Conservation (phyloP, 2,888 invertebrate species). For the Drosophila nigricruria region DNA sequence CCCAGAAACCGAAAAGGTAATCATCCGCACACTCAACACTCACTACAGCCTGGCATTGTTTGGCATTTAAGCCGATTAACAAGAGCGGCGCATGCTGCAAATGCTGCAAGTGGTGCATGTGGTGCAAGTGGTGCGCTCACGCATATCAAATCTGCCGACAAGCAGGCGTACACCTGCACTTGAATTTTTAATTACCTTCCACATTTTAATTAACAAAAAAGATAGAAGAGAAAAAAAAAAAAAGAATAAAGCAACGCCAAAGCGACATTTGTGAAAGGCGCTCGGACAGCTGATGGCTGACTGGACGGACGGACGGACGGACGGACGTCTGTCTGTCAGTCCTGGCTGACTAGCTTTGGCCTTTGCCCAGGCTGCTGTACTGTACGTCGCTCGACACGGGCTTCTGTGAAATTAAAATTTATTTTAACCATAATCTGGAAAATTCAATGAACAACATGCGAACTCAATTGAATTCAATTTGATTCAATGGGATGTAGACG, state of each 20-base stretch:
- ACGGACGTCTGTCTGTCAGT: background rate
- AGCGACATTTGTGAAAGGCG: constrained; percentile 26
- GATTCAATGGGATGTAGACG: constrained; percentile 65
- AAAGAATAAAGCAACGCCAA: constrained; percentile 18
- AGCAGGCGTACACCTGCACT: constrained; percentile 23
- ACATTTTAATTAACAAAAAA: constrained; percentile 63
- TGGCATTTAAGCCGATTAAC: constrained; percentile 61
- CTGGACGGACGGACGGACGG: too few species aligned
- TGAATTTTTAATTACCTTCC: constrained; percentile 70
- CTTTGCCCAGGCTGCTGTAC: background rate
- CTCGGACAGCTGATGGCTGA: constrained; percentile 32
- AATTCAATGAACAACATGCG: constrained; percentile 73
- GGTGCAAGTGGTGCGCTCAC: constrained; percentile 7
- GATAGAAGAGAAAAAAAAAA: constrained; percentile 13
- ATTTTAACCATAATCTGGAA: constrained; percentile 75
- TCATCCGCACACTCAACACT: constrained; percentile 11
- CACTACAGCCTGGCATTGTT: constrained; percentile 47
- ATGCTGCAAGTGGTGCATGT: background rate
- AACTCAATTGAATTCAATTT: constrained; percentile 75
- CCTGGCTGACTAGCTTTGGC: background rate
- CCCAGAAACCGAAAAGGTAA: constrained; percentile 1
- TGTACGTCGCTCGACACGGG: constrained; percentile 24
- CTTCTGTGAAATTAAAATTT: constrained; percentile 70
- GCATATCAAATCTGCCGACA: constrained; percentile 11
- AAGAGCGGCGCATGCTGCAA: constrained; percentile 4